Evolutionary conservation across 2,888 invertebrate genomes (phyloP).

Genomic region (Synergus itoensis): DNA sequence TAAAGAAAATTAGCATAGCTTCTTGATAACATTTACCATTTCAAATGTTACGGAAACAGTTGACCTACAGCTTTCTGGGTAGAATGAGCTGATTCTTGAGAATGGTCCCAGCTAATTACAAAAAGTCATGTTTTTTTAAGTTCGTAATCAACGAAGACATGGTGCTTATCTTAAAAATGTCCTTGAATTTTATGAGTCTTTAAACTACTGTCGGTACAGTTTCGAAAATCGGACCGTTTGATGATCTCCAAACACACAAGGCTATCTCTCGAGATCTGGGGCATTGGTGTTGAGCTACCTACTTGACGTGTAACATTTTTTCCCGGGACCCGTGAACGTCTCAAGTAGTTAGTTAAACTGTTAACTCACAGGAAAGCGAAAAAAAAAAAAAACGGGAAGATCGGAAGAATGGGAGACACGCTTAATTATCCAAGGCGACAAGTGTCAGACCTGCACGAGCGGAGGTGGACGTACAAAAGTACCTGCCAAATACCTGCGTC

Average conservation of each 20-base stretch:
- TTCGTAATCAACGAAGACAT: slow-evolving; percentile 12
- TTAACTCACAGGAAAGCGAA: slow-evolving; percentile 39
- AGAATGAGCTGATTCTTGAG: neutral
- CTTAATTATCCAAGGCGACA: slow-evolving; percentile 70
- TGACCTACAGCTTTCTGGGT: slow-evolving; percentile 1
- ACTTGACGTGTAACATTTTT: slow-evolving; percentile 54
- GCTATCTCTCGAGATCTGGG: slow-evolving; percentile 60
- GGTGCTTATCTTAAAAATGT: slow-evolving; percentile 6
- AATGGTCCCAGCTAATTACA: slow-evolving; percentile 4
- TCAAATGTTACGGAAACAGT: neutral
- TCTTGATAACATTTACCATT: no score
- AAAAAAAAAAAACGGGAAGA: slow-evolving; percentile 44
- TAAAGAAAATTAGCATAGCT: no score
- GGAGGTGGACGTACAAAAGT: slow-evolving; percentile 47
- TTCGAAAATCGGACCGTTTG: slow-evolving; percentile 63
- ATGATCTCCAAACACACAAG: slow-evolving; percentile 61
- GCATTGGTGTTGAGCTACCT: slow-evolving; percentile 59
- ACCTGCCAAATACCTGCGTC: slow-evolving; percentile 59
- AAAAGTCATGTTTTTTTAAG: slow-evolving; percentile 14
- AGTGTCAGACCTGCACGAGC: slow-evolving; percentile 56
- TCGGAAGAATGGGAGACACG: slow-evolving; percentile 63
- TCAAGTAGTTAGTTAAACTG: slow-evolving; percentile 50
- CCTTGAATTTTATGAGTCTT: slow-evolving; percentile 10
- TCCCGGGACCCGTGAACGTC: slow-evolving; percentile 24
- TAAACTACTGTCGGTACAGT: slow-evolving; percentile 11